Base-by-base conservation (phyloP, 2,888 invertebrate genomes). In the Lepidocyrtinus sp. region DNA sequence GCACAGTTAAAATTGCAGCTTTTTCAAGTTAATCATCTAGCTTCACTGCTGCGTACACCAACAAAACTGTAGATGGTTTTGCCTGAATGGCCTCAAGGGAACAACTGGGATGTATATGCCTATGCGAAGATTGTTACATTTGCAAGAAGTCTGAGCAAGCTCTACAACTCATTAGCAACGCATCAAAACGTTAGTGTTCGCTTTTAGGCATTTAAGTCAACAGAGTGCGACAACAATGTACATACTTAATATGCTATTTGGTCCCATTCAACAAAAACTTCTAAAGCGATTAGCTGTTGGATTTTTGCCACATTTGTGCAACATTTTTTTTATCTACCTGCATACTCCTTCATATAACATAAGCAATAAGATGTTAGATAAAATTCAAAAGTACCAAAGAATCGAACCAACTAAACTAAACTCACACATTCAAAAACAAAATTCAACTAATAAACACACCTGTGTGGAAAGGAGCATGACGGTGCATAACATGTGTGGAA, bases 31-130 rank as follows among this genome's bases (percentile, higher is more conserved):
- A 71, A 62, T 62, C 36, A 25, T 15, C 12, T 55, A 55, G 19
- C 21, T 55, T 68, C 2, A 2, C 27, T 59, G 55, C 50, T 22
- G 17, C 50, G 50, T 50, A 17, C 50, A n/a, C 5, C 12, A 36
- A 36, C 5, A 36, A 36, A 50, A 50, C 50, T 50, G 50, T 50
- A n/a, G 50, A 15, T 50, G 50, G 50, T 36, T 36, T 21, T 80
- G 80, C 75, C 70, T 80, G 80, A 67, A 71, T 75, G 75, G 80
- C 80, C 80, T 75, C 80, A 80, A 80, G 75, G 80, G 74, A 80
- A 75, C 71, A 75, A 80, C 80, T 80, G 71, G 63, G 69, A 80
- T 75, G 65, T n/a, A n/a, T n/a, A 64, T 67, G 74, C 68, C 69
- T 72, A 55, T 79, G 65, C 70, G 73, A 79, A 74, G 65, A 74